Evolutionary conservation across 2,113 vertebrate genomes (phyloP), one percentile per base, ranked within the genome.

Genomic region (Saguinus midas): DNA sequence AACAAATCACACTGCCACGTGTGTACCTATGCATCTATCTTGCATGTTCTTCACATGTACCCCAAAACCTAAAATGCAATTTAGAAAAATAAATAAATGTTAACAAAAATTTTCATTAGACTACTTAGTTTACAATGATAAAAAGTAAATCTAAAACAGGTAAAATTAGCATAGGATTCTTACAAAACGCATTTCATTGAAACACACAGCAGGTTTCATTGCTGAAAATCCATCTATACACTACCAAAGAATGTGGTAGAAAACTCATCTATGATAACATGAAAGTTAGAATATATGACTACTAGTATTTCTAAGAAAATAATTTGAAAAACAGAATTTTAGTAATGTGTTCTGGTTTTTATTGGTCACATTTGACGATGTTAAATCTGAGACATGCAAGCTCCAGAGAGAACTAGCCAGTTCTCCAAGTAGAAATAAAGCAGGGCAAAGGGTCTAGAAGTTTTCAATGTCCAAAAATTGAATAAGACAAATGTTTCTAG

Each of bases 291-390:
- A 17, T 45, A 88, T 16, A 57, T 79, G 72, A 84, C 14, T 50
- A 40, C 11, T 72, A 16, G 25, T 81, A 80, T 85, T 70, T 95
- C n/a, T 86, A 86, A 40, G 45, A 20, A 61, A 79, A 80, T 48
- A 86, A 90, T 81, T 79, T 90, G 32, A 55, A 81, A 93, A 58
- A 73, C 17, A 90, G 27, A 87, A 70, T 76, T 73, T 90, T 86
- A 89, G 11, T 48, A 75, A 50, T n/a, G 5, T 80, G 6, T 66
- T 23, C 43, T 89, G 9, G 5, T 20, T 57, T 85, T 45, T 86
- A 75, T 43, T 93, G 25, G 85, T 95, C 89, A 32, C 12, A 50
- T 86, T 64, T 92, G 58, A 48, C 43, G 92, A 70, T 16, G 1
- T 48, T 55, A 81, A 73, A 78, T 16, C 1, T 40, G 13, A 50